These are phyloP conservation scores for Threskiornis aethiopicus DNA, from an alignment of 2,797 vertebrate genomes.

Conservation along the genomic window DNA sequence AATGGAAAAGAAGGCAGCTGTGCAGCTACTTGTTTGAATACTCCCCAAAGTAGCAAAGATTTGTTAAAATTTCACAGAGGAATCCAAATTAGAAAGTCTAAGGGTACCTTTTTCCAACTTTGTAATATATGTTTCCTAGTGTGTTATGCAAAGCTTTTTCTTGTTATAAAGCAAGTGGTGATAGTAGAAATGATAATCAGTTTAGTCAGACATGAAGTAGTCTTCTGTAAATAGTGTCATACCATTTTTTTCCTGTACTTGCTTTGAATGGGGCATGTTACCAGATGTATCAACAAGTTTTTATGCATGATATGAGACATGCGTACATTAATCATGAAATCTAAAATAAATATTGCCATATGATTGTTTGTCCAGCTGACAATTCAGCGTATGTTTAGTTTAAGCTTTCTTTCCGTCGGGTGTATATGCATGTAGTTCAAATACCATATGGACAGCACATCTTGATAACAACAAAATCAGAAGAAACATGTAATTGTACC, in stretches of 20 bases:
- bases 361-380: background rate
- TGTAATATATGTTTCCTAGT: background rate
- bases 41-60: background rate
- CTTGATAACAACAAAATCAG: background rate
- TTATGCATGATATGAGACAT: background rate
- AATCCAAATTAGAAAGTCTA: background rate
- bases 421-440: background rate
- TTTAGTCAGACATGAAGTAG: background rate
- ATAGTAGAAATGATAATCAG: background rate
- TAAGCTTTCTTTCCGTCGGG: background rate
- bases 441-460: background rate
- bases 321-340: background rate
- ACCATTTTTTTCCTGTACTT: background rate
- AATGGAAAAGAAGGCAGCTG: background rate
- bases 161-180: background rate
- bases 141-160: background rate
- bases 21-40: background rate
- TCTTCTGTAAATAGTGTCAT: background rate
- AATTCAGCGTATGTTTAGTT: background rate
- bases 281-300: background rate
- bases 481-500: background rate
- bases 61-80: background rate
- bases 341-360: background rate
- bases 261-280: background rate
- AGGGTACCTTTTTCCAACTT: background rate